Percentiles rank a stretch among this genome's conserved stretches.
Evolutionary conservation across 2,888 invertebrate genomes (phyloP).

Genomic region (Oconnorella tubifera): DNA sequence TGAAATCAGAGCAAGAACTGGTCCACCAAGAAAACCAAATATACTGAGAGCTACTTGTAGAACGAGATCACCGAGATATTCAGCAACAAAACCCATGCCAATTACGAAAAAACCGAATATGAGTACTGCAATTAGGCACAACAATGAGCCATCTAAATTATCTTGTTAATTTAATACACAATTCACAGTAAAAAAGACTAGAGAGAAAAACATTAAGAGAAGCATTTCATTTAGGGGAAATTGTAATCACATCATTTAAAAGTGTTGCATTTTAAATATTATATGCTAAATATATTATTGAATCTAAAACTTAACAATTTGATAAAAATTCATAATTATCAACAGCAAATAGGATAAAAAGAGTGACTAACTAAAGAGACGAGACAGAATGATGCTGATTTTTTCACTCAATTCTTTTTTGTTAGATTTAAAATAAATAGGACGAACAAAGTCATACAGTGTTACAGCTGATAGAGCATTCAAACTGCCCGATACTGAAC

Average conservation of each 20-base stretch:
- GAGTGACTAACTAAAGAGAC: constrained; percentile 17
- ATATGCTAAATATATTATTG: no score
- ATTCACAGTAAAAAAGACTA: no score
- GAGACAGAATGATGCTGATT: constrained; percentile 15
- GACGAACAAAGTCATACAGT: constrained; percentile 77
- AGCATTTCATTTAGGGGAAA: no score
- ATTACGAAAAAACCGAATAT: constrained; percentile 28
- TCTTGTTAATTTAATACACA: no score
- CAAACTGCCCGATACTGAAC: constrained; percentile 83
- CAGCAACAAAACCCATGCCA: constrained; percentile 29
- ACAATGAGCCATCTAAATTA: background rate
- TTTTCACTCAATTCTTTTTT: constrained; percentile 10
- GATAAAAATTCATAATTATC: no score
- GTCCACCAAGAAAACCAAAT: constrained; percentile 50
- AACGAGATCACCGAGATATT: constrained; percentile 34
- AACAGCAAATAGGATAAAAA: no score
- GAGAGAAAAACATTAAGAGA: no score
- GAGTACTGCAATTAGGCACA: constrained; percentile 19
- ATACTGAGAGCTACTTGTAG: constrained; percentile 45
- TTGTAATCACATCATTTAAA: no score
- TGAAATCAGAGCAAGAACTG: constrained; percentile 27
- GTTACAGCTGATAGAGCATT: constrained; percentile 87
- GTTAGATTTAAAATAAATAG: constrained; percentile 61
- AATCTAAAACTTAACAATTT: no score
- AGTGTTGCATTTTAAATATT: no score